Percentiles rank a stretch among this genome's conserved stretches.
phyloP scores from a whole-genome alignment of 2,888 invertebrate genomes.

The Notocelia uddmanniana region DNA sequence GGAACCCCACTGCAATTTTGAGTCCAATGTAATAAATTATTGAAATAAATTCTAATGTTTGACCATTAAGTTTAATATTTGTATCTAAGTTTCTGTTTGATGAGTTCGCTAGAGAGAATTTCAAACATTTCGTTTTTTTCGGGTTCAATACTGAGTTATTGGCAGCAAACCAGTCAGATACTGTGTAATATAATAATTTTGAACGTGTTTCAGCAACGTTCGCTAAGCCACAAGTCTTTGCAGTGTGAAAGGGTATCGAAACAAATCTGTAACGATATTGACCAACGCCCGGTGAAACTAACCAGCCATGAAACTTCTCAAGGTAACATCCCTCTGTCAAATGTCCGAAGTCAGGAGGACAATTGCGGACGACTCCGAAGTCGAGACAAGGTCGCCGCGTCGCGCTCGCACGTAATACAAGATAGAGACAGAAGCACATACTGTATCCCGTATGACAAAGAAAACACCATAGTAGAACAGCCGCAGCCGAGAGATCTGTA shows the following conservation, averaged over 20 bases:
- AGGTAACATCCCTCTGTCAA: constrained; percentile 59
- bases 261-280: constrained; percentile 57
- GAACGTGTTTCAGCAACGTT: constrained; percentile 62
- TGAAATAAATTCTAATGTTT: no score
- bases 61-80: no score
- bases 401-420: constrained; percentile 49
- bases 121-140: no score
- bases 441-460: constrained; percentile 59
- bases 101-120: no score
- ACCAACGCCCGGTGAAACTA: constrained; percentile 60
- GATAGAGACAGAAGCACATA: constrained; percentile 56
- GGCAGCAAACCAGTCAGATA: no score
- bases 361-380: constrained; percentile 56
- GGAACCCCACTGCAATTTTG: no score
- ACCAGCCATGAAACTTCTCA: constrained; percentile 59
- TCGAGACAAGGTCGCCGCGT: constrained; percentile 54
- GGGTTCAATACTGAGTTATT: no score
- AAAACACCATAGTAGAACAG: constrained; percentile 49
- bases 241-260: constrained; percentile 70
- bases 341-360: constrained; percentile 69
- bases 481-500: constrained; percentile 52
- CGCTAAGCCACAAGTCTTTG: constrained; percentile 77
- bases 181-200: not conserved
- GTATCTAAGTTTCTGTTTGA: no score
- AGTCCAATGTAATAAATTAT: no score